Conservation (phyloP, 2,797 vertebrate genomes). For the Bovichtus variegatus region DNA sequence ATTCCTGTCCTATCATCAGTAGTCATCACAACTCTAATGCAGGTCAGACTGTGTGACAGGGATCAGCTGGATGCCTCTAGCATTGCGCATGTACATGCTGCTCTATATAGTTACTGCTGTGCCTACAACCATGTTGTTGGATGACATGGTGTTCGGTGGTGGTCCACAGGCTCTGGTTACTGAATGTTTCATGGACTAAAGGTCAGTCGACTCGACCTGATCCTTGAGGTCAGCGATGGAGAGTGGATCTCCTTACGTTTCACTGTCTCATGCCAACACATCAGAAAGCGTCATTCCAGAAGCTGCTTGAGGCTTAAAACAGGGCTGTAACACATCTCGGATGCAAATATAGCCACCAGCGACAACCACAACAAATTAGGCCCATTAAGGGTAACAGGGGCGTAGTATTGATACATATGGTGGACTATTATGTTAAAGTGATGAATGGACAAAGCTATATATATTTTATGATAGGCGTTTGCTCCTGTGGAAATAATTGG, state of each 20-base stretch:
- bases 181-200: conserved; percentile 55
- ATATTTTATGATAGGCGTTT: conserved; percentile 3
- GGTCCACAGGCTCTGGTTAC: conserved; percentile 71
- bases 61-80: conserved; percentile 51
- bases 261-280: conserved; percentile 40
- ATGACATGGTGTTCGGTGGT: conserved; percentile 29
- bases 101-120: conserved; percentile 58
- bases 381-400: conserved; percentile 11
- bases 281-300: conserved; percentile 25
- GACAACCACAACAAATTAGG: conserved; percentile 24
- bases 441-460: conserved; percentile 12
- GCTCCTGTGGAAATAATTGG: background rate
- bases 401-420: conserved; percentile 11
- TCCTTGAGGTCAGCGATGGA: conserved; percentile 47
- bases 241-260: conserved; percentile 58
- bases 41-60: conserved; percentile 43
- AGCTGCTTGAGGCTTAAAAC: conserved; percentile 37
- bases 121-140: conserved; percentile 15
- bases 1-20: conserved; percentile 42
- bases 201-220: conserved; percentile 58
- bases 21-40: conserved; percentile 22
- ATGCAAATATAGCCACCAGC: conserved; percentile 36
- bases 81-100: conserved; percentile 37
- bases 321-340: conserved; percentile 17
- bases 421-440: background rate